A percentile compares a stretch with the other conserved stretches of the same genome.
Conservation (phyloP, 1,140 invertebrate genomes). For the Tetragonula clypearis region DNA sequence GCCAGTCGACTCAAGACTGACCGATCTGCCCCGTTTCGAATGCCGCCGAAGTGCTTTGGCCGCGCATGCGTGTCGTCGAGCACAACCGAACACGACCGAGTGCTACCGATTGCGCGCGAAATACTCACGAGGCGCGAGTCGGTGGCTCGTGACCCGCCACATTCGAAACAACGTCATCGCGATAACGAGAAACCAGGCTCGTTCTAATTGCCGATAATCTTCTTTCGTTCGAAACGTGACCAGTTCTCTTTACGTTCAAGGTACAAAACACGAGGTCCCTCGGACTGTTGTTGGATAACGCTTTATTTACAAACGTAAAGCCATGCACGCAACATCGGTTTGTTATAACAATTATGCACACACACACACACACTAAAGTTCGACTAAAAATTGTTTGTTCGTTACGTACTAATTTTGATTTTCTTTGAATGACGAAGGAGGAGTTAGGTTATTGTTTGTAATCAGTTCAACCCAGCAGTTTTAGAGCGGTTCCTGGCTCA, state of each 20-base stretch:
- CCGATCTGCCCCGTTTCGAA: slow-evolving; percentile 39
- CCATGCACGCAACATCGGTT: slow-evolving; percentile 28
- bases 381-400: background rate
- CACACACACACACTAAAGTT: background rate
- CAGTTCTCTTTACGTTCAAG: background rate
- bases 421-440: background rate
- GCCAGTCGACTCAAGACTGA: slow-evolving; percentile 77
- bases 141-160: background rate
- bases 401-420: background rate
- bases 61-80: slow-evolving; percentile 4
- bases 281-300: background rate
- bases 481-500: background rate
- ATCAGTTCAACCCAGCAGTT: background rate
- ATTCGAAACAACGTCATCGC: slow-evolving; percentile 2
- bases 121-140: background rate
- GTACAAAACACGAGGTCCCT: background rate
- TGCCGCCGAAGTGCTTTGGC: slow-evolving; percentile 42
- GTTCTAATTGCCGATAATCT: slow-evolving; percentile 19
- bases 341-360: background rate
- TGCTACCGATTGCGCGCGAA: background rate
- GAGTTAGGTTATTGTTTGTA: background rate
- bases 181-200: background rate
- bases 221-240: background rate
- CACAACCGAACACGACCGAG: background rate
- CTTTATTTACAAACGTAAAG: slow-evolving; percentile 51